Conservation (phyloP, 2,113 vertebrate genomes). For the Felis chaus region DNA sequence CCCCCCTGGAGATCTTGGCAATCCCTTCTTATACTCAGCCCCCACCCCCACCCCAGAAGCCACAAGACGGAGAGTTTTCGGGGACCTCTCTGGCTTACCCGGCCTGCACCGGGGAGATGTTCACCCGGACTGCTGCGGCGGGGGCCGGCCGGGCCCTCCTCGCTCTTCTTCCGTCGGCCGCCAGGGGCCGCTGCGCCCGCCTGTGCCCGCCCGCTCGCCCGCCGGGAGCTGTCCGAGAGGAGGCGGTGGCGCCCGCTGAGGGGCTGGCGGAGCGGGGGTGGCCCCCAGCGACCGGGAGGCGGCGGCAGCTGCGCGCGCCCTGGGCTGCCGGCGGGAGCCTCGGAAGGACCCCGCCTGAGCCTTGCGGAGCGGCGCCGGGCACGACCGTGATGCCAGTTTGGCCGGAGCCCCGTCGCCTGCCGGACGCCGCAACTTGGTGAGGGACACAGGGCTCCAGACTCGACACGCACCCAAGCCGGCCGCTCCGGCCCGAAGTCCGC, state of each 20-base stretch:
- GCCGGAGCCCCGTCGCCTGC: background rate
- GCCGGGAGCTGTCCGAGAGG: background rate
- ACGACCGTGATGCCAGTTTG: background rate
- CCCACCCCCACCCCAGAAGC: background rate
- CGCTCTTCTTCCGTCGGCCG: background rate
- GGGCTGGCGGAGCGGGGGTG: background rate
- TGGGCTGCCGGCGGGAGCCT: background rate
- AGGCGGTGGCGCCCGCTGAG: background rate
- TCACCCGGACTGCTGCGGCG: fast-evolving
- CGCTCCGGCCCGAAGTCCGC: background rate
- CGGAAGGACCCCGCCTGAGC: background rate
- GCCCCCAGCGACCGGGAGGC: background rate
- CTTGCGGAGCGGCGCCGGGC: background rate
- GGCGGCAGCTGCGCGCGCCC: background rate
- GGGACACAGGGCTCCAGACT: background rate
- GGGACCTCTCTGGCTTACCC: background rate
- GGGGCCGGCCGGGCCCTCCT: background rate
- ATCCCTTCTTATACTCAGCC: background rate
- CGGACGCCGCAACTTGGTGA: constrained; percentile 32
- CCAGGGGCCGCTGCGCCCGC: constrained; percentile 75
- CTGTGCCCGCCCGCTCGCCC: background rate
- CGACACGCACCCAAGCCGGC: background rate
- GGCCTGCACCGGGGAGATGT: background rate
- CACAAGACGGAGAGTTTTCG: background rate
- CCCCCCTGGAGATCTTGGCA: background rate